phyloP scores from a whole-genome alignment of 2,797 vertebrate species.

The Amniataba percoides region DNA sequence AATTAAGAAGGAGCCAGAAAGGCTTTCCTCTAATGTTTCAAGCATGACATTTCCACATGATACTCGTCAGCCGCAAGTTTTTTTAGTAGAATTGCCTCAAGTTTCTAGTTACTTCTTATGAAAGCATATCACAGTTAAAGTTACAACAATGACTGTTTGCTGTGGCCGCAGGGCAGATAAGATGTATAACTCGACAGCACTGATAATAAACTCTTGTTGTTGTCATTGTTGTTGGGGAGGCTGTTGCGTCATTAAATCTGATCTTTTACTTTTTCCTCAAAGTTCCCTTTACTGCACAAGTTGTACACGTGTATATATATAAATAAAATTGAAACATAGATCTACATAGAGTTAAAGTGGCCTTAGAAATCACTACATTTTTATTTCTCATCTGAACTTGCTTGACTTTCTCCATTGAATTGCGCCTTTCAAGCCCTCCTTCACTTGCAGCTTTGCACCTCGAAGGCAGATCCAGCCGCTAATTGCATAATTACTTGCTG shows the following conservation, averaged over 20 bases:
- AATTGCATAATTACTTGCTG: conserved; percentile 51
- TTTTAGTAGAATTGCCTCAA: conserved; percentile 12
- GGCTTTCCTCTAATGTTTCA: conserved; percentile 1
- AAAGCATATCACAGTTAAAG: not conserved
- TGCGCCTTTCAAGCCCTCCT: not conserved
- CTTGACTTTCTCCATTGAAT: not conserved
- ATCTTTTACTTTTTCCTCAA: not conserved
- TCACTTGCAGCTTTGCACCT: conserved; percentile 13
- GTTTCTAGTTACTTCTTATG: not conserved
- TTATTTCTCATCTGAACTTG: not conserved
- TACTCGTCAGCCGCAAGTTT: conserved; percentile 1
- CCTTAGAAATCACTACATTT: not conserved
- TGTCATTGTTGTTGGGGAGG: not conserved
- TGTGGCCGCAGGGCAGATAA: not conserved
- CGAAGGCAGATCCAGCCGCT: conserved; percentile 17
- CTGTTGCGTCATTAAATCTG: not conserved
- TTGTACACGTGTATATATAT: not conserved
- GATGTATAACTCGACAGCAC: not conserved
- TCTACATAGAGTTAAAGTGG: not conserved
- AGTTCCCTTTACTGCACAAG: not conserved
- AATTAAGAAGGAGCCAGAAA: not conserved
- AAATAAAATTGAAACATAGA: too few species aligned
- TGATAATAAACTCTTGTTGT: not conserved
- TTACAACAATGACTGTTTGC: not conserved
- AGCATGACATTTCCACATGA: conserved; percentile 32